Conservation (phyloP, 2,113 vertebrate species). For the Paraplagusia blochii region DNA sequence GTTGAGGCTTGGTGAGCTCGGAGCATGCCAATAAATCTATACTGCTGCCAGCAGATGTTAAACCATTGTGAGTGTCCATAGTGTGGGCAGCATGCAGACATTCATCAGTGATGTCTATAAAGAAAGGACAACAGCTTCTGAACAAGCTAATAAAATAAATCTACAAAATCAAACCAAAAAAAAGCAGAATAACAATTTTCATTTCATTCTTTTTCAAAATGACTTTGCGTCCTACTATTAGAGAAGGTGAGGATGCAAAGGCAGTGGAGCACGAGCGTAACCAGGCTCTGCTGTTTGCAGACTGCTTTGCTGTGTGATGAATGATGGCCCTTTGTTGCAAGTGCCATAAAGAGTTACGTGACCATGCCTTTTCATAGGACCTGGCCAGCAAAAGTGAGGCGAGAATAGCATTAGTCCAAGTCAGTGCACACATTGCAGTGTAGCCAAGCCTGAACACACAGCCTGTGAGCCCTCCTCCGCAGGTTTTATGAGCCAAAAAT, state of each 20-base stretch:
- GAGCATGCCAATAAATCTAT: conserved; percentile 53
- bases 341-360: conserved; percentile 57
- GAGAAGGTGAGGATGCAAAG: conserved; percentile 5
- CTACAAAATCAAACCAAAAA: too few relatives aligned
- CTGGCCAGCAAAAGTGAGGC: conserved; percentile 67
- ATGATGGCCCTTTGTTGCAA: conserved; percentile 67
- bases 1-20: conserved; percentile 62
- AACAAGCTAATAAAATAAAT: too few relatives aligned
- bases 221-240: background rate
- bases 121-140: too few relatives aligned
- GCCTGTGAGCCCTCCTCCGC: conserved; percentile 59
- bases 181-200: too few relatives aligned
- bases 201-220: background rate
- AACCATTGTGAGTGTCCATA: background rate
- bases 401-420: conserved; percentile 75
- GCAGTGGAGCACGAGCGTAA: conserved; percentile 9
- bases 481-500: conserved; percentile 70
- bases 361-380: conserved; percentile 60
- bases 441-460: conserved; percentile 73
- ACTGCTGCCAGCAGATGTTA: conserved; percentile 29
- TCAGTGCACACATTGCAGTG: conserved; percentile 73
- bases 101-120: background rate
- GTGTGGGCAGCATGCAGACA: conserved; percentile 1
- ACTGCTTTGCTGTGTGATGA: conserved; percentile 54
- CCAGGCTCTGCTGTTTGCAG: conserved; percentile 19